Conservation (phyloP, 2,797 vertebrate genomes). For the Apodemus agrarius region DNA sequence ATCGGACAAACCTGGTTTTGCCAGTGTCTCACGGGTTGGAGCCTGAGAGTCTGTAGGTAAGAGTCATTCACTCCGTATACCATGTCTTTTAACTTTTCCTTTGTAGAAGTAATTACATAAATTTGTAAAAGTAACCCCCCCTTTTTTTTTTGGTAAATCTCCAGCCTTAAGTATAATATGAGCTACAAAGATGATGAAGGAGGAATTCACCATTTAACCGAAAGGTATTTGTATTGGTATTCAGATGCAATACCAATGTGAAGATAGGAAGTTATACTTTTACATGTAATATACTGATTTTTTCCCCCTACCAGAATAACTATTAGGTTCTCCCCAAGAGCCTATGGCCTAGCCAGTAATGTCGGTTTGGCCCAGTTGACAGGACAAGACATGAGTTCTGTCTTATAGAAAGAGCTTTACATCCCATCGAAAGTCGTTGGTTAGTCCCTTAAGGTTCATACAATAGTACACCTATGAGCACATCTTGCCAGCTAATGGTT, state of each 20-base stretch:
- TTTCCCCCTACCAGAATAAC: neutral
- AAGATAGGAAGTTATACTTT: neutral
- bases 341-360: neutral
- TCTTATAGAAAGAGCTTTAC: neutral
- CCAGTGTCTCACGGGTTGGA: neutral
- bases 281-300: neutral
- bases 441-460: neutral
- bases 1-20: neutral
- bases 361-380: neutral
- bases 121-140: neutral
- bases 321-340: neutral
- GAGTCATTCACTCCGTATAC: fast-evolving
- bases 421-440: neutral
- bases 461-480: neutral
- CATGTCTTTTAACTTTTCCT: neutral
- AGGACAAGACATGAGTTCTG: neutral
- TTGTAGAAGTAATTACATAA: neutral
- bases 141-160: fast-evolving
- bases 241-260: too few species aligned
- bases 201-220: neutral
- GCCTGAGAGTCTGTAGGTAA: neutral
- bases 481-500: neutral
- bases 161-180: fast-evolving
- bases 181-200: neutral
- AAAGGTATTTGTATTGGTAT: too few species aligned